A percentile compares a stretch with the other conserved stretches of the same genome.
Conservation (phyloP, 2,113 vertebrate genomes). For the Bubo scandiacus region DNA sequence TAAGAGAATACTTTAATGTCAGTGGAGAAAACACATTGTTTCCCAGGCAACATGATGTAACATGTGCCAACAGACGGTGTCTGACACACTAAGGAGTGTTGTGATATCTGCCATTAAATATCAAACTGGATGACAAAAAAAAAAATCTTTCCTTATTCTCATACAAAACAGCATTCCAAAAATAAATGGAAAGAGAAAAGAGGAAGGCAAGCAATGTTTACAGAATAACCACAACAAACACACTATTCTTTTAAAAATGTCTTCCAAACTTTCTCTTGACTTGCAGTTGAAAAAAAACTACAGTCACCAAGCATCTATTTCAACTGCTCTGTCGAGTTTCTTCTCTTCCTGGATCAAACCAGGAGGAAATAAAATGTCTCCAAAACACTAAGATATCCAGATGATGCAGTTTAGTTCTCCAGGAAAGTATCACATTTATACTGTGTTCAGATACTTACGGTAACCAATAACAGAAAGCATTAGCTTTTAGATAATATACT, state of each 20-base stretch:
- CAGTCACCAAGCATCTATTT: neutral
- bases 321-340: neutral
- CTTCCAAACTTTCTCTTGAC: neutral
- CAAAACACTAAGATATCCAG: neutral
- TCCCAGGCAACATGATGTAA: neutral
- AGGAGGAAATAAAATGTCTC: neutral
- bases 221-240: neutral
- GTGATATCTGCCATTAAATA: neutral
- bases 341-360: neutral
- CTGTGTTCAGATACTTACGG: neutral
- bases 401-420: neutral
- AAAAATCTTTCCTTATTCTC: neutral
- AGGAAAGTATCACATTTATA: neutral
- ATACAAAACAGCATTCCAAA: neutral
- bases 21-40: neutral
- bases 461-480: neutral
- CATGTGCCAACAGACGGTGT: neutral
- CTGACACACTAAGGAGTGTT: neutral
- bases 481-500: slow-evolving; percentile 12
- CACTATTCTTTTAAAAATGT: neutral
- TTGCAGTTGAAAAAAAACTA: neutral
- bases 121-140: neutral
- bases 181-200: neutral
- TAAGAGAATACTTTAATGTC: neutral
- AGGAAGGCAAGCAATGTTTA: neutral